These are phyloP conservation scores for Muntiacus muntjak DNA, from an alignment of 2,113 vertebrate genomes.

Conservation along the genomic window DNA sequence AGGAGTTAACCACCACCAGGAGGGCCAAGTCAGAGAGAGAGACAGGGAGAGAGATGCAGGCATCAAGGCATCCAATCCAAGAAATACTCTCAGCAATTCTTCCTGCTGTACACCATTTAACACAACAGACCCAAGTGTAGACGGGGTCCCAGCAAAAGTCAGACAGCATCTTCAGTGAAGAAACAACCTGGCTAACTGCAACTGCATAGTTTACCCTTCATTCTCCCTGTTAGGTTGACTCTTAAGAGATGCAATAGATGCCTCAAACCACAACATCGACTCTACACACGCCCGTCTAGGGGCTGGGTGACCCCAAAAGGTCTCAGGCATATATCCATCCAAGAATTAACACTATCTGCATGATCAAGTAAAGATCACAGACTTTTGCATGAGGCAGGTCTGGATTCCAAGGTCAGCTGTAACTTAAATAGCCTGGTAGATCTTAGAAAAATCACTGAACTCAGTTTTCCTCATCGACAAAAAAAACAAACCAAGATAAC, in stretches of 20 bases:
- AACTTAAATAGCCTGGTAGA: neutral
- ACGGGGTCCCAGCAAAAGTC: neutral
- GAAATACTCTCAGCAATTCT: neutral
- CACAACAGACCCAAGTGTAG: neutral
- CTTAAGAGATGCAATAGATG: neutral
- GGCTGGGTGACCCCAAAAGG: neutral
- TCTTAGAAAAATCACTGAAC: neutral
- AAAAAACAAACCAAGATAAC: neutral
- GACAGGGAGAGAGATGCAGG: neutral
- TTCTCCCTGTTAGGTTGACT: neutral
- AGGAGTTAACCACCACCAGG: neutral
- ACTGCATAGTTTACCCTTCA: neutral
- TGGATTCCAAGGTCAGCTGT: neutral
- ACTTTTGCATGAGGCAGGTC: neutral
- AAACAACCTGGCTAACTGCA: neutral
- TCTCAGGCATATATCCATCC: neutral
- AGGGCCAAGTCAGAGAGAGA: neutral
- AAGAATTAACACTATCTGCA: neutral
- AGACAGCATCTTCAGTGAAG: neutral
- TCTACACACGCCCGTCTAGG: accelerated
- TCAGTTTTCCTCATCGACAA: neutral
- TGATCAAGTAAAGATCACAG: neutral
- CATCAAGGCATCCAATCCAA: no score
- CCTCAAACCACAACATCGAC: neutral
- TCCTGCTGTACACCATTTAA: neutral